phyloP scores from a whole-genome alignment of 2,113 vertebrate species.

The Ailuropoda melanoleuca region DNA sequence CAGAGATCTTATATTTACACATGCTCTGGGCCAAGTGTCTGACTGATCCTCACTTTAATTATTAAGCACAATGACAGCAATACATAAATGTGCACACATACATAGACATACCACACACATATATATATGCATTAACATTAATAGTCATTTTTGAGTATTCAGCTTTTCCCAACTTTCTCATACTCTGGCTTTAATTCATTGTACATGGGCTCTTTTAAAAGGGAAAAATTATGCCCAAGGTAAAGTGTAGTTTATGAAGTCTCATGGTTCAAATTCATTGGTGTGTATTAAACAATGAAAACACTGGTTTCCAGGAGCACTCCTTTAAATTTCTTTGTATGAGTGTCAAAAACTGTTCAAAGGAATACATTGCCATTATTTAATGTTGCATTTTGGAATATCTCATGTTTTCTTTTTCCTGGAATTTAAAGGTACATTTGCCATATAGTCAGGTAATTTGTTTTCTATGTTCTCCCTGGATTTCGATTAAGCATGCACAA shows the following conservation, averaged over 20 bases:
- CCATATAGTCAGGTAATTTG: conserved; percentile 1
- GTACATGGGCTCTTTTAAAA: conserved; percentile 28
- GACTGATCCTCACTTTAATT: conserved; percentile 31
- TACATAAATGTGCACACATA: not conserved
- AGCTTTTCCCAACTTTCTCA: not conserved
- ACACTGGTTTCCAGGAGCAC: not conserved
- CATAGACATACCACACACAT: not conserved
- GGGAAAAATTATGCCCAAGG: not conserved
- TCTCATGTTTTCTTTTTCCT: not conserved
- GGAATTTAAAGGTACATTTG: conserved; percentile 33
- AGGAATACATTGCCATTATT: not conserved
- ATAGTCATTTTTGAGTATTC: not conserved
- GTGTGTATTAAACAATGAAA: not conserved
- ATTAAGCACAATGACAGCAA: conserved; percentile 21
- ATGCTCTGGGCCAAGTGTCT: not conserved
- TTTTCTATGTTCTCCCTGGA: not conserved
- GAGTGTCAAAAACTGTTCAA: not conserved
- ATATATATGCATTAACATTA: not conserved
- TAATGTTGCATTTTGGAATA: conserved; percentile 15
- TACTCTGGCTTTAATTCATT: conserved; percentile 36
- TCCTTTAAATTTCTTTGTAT: not conserved
- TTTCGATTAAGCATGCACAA: conserved; percentile 22
- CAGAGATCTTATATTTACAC: not conserved
- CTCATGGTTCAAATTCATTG: not conserved
- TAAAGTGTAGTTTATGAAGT: conserved; percentile 42